Evolutionary conservation across 1,140 invertebrate species (phyloP), one percentile per base, ranked within the genome.

Genomic region (Meloidogyne hapla): DNA sequence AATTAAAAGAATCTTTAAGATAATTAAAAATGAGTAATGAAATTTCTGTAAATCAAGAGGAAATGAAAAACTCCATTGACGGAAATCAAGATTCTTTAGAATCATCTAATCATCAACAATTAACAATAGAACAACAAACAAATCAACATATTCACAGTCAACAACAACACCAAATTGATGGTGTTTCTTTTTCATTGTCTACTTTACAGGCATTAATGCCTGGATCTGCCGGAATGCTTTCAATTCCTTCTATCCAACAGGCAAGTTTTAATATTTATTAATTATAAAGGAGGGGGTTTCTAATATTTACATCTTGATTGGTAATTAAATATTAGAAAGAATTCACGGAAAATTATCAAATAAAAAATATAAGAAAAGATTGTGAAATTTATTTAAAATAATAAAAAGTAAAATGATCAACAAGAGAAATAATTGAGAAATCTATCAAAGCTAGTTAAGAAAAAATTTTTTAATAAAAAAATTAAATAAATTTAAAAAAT

Each of bases 201-300:
- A 63, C 71, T 13, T 38, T 73, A 64, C 64, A 61, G 23, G 71
- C 71, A 61, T 64, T 73, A 38, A 73, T 73, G 56, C 71, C 71
- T 33, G 56, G 48, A 12, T 33, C 71, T 15, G 70, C 70, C 12
- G 71, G 71, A 65, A 63, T 73, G 71, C 56, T 73, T 38, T 73
- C 71, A n/a, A 64, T 63, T 23, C 48, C 64, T 5, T 33, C 28
- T 40, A 73, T 73, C 18, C 71, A 73, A 64, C 71, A 73, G 71
- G 71, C 64, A 61, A n/a, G 21, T 70, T 26, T 26, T n/a, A n/a
- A n/a, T n/a, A 26, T 42, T 56, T 33, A 33, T 6, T 4, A 4
- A 33, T 33, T 33, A 33, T 33, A 33, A 33, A 33, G 33, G 33
- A 33, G 33, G 9, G 33, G 33, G 4, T 33, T 6, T 33, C 9